phyloP scores from a whole-genome alignment of 2,888 invertebrate genomes.

The Acleris laterana region DNA sequence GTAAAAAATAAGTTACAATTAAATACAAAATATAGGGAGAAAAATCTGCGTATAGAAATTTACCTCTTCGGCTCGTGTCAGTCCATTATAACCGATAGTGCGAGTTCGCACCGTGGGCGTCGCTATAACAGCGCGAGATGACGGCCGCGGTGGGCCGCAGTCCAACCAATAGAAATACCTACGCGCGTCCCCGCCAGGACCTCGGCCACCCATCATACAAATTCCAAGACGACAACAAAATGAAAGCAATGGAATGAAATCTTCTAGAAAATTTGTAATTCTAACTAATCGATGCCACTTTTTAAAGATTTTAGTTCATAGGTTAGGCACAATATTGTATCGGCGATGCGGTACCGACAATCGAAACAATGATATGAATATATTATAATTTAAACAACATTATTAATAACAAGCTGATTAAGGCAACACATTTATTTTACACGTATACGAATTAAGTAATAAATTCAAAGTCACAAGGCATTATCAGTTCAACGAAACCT shows the following conservation, averaged over 20 bases:
- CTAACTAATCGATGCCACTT: conserved; percentile 21
- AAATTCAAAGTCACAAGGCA: conserved; percentile 9
- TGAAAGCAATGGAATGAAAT: conserved; percentile 29
- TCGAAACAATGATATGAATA: conserved; percentile 34
- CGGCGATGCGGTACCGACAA: conserved; percentile 16
- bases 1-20: conserved; percentile 40
- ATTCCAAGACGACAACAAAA: conserved; percentile 8
- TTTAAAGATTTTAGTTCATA: conserved; percentile 27
- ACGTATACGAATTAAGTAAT: conserved; percentile 25
- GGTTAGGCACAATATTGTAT: conserved; percentile 30
- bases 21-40: conserved; percentile 41
- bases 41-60: conserved; percentile 65
- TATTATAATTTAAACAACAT: conserved; percentile 35
- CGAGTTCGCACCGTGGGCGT: too few relatives aligned
- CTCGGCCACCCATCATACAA: not conserved
- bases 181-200: not conserved
- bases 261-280: conserved; percentile 9
- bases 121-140: too few relatives aligned
- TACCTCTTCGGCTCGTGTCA: conserved; percentile 54
- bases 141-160: too few relatives aligned
- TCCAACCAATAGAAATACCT: not conserved
- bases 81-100: not conserved
- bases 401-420: conserved; percentile 37
- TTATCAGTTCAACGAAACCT: conserved; percentile 6
- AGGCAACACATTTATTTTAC: conserved; percentile 33